Evolutionary conservation across 2,113 vertebrate genomes (phyloP).

Genomic region (Daphoenositta chrysoptera): DNA sequence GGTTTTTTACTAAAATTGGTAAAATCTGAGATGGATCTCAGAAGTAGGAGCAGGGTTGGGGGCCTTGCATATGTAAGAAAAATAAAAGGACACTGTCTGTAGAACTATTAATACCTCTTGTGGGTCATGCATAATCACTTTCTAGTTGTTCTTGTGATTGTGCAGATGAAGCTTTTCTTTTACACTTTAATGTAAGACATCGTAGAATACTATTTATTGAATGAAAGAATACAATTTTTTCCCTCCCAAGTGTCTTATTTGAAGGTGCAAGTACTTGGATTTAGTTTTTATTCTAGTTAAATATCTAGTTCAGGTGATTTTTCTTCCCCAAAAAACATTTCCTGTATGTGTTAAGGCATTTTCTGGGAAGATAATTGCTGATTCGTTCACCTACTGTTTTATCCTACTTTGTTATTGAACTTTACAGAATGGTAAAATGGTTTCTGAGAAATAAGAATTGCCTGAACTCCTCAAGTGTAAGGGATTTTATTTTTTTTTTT

Average conservation of each 20-base stretch:
- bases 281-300: not conserved
- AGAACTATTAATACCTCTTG: not conserved
- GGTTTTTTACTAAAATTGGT: not conserved
- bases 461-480: not conserved
- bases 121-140: not conserved
- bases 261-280: not conserved
- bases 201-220: not conserved
- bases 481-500: not conserved
- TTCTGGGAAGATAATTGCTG: not conserved
- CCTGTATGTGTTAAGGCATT: not conserved
- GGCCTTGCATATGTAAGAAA: not conserved
- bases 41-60: not conserved
- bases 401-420: not conserved
- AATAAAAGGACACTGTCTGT: not conserved
- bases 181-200: not conserved
- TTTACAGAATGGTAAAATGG: not conserved
- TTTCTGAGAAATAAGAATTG: not conserved
- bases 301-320: not conserved
- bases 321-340: not conserved
- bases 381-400: not conserved
- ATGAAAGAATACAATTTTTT: not conserved
- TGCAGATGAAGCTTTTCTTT: not conserved
- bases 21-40: not conserved
- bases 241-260: not conserved
- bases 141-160: not conserved